These are phyloP conservation scores for Ips typographus DNA, from an alignment of 1,140 invertebrate species.

Conservation along the genomic window DNA sequence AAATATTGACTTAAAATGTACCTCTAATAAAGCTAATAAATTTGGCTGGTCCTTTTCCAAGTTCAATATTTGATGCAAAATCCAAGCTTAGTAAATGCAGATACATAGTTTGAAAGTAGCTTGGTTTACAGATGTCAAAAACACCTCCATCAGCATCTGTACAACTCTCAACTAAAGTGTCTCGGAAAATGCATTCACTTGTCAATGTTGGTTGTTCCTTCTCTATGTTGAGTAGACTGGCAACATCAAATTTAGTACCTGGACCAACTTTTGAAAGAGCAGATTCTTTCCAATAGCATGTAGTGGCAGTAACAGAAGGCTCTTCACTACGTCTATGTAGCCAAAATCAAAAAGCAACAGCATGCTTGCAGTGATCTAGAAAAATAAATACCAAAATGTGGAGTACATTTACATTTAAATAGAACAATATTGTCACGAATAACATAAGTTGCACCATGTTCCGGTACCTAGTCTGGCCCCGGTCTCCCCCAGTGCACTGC, in stretches of 20 bases:
- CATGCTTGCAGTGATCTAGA: slow-evolving; percentile 1
- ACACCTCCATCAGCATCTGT: not conserved
- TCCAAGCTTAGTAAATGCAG: not conserved
- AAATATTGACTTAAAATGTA: too few species aligned
- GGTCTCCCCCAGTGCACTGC: too few species aligned
- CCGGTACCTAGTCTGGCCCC: too few species aligned
- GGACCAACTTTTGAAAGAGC: not conserved
- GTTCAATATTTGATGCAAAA: too few species aligned
- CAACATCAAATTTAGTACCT: not conserved
- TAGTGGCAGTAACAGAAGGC: slow-evolving; percentile 15
- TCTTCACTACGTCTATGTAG: slow-evolving; percentile 13
- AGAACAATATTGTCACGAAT: too few species aligned
- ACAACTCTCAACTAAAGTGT: too few species aligned
- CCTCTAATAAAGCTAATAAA: too few species aligned
- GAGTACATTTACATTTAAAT: not conserved
- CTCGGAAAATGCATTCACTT: not conserved
- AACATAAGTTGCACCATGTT: too few species aligned
- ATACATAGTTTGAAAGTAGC: not conserved
- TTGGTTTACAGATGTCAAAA: not conserved
- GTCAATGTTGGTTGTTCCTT: not conserved
- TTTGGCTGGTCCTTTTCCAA: too few species aligned
- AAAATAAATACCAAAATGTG: not conserved
- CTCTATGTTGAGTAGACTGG: not conserved
- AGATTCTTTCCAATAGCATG: slow-evolving; percentile 4
- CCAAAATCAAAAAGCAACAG: slow-evolving; percentile 17